Evolutionary conservation across 2,797 vertebrate genomes (phyloP).

Genomic region (Bufotes viridis): DNA sequence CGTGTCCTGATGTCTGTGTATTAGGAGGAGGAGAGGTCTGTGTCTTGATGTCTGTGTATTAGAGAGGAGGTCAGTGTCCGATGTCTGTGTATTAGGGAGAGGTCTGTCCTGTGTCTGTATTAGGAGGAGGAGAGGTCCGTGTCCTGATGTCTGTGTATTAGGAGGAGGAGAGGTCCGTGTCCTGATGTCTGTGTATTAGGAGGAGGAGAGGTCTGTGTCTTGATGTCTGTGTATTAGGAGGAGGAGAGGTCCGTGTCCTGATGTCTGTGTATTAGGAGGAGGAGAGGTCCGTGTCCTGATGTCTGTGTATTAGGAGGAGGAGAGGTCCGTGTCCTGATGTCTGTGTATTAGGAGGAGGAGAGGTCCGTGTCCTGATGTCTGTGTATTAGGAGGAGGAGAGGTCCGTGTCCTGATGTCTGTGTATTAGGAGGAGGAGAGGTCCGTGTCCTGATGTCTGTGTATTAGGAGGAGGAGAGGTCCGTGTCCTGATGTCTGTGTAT

Average conservation of each 20-base stretch:
- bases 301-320: constrained; percentile 12
- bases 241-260: neutral
- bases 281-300: neutral
- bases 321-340: neutral
- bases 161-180: constrained; percentile 5
- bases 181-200: neutral
- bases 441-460: neutral
- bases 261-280: neutral
- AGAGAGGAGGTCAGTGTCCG: too few relatives aligned
- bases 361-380: neutral
- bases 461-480: constrained; percentile 29
- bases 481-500: constrained; percentile 13
- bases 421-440: constrained; percentile 17
- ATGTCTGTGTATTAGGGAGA: neutral
- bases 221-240: neutral
- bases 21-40: neutral
- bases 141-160: neutral
- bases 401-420: neutral
- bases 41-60: constrained; percentile 2
- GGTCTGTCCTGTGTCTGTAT: neutral
- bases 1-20: neutral
- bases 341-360: constrained; percentile 21
- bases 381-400: constrained; percentile 5
- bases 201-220: neutral
- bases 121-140: neutral